Base-by-base conservation (phyloP, 92 coral and sea anemone species). In the Epizoanthus fatuus region DNA sequence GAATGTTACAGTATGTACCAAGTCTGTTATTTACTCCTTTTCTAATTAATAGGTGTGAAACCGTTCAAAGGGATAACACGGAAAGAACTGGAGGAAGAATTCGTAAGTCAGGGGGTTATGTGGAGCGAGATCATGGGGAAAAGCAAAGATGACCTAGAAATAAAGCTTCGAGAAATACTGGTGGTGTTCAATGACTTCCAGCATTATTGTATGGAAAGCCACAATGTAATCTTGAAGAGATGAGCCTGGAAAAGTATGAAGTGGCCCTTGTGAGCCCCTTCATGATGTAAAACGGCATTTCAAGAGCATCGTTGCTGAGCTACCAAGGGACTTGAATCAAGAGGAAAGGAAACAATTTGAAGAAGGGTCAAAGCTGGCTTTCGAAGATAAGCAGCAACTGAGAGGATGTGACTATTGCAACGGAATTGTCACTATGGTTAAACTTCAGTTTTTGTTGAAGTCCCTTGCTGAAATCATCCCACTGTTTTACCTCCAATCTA, bases 161-260 rank as follows among this genome's bases (percentile, higher is more conserved):
- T 38, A 35, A 85, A 63, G 13, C 44, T 68, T 11, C 49, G 7
- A 29, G 64, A 62, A 8, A 84, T 75, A 3, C 54, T 8, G 35
- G 58, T 44, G 86, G 90, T 25, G 35, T 78, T 32, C 80, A 79
- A 47, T 6, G 74, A n/a, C 80, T 86, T 12, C 86, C 90, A 8
- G 86, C 80, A 11, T 49, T 44, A n/a, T n/a, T 63, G 5, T 79
- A 65, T 44, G 69, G 65, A 2, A 4, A 20, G 37, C 86, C 83
- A 17, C 53, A 5, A 0, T 0, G 15, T 32, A 17, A 59, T 5
- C 40, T 85, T 73, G 49, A 49, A 39, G 63, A 77, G 65, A 56
- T 75, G 1, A 75, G 67, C 75, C 37, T 76, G 19, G 11, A 20
- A 39, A 22, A 10, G 9, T 86, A 86, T 63, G 49, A 77, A 65